A percentile compares a stretch with the other conserved stretches of the same genome.
phyloP scores from a whole-genome alignment of 2,113 vertebrate genomes.

The Spea multiplicata region DNA sequence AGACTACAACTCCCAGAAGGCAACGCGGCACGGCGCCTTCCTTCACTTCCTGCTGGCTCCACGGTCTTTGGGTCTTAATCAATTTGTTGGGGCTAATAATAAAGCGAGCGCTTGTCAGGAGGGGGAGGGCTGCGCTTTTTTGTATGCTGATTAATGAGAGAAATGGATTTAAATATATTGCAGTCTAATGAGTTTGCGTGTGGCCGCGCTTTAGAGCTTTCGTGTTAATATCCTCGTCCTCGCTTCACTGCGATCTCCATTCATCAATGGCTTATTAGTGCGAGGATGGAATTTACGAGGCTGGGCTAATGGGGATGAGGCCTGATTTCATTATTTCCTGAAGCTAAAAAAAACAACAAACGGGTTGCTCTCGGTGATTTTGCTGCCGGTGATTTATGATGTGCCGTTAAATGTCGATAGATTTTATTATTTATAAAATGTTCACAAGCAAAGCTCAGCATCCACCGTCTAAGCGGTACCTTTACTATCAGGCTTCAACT shows the following conservation, averaged over 20 bases:
- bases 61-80: slow-evolving; percentile 50
- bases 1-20: slow-evolving; percentile 72
- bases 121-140: neutral
- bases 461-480: no score
- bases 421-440: no score
- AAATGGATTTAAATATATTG: slow-evolving; percentile 9
- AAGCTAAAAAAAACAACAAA: neutral
- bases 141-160: slow-evolving; percentile 26
- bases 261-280: slow-evolving; percentile 34
- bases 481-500: no score
- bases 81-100: slow-evolving; percentile 56
- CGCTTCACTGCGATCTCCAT: slow-evolving; percentile 16
- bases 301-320: neutral
- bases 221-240: slow-evolving; percentile 1
- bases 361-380: no score
- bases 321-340: neutral
- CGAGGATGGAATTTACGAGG: neutral
- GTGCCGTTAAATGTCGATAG: no score
- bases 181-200: slow-evolving; percentile 19
- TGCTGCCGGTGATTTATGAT: no score
- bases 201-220: neutral
- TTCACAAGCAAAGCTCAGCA: no score
- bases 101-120: slow-evolving; percentile 46
- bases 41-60: slow-evolving; percentile 61
- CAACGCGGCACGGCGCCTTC: slow-evolving; percentile 45